Evolutionary conservation across 2,113 vertebrate species (phyloP), one percentile per base, ranked within the genome.

Genomic region (Hemiscyllium ocellatum): DNA sequence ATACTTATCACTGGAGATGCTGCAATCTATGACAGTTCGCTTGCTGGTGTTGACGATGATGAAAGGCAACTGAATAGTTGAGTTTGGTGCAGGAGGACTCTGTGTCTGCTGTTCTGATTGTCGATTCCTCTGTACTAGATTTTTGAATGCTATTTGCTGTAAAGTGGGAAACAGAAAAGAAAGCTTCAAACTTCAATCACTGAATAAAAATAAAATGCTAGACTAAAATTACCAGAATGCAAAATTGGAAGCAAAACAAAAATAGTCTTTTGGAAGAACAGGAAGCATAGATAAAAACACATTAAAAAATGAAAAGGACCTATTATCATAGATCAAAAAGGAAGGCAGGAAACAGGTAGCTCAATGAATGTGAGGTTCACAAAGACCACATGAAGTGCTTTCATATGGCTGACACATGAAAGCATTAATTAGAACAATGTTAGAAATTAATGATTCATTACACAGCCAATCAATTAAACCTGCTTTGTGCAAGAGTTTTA

Each of bases 121-220:
- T 96, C 97, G 97, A 96, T 98, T 98, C 97, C 98, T 97, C 97
- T 98, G 98, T 66, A 98, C 98, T 97, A 98, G 97, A 96, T 98
- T 98, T 96, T 98, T 98, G 96, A 98, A 98, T 70, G 98, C 98
- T 47, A 98, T 98, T 98, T 98, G 98, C 98, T 98, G 96, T 96
- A 96, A 61, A 96, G 96, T 96, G 96, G 42, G 42, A 95, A 95
- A 95, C 2, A 26, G 68, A 22, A 26, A 69, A 47, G 22, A 50
- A 17, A 50, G 66, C 37, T 94, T 94, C 33, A 94, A 37, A 68
- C 50, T 70, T 70, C 47, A 70, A 94, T 42, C 22, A 70, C 68
- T 15, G 66, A 47, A 13, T 42, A 24, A 70, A 94, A 72, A 70
- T 26, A 50, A 42, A 94, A 3, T 70, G 47, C 65, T 24, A 37